Base-by-base conservation (phyloP, 35 echinoderm and acorn worm species). In the Ophiothrix spiculata region DNA sequence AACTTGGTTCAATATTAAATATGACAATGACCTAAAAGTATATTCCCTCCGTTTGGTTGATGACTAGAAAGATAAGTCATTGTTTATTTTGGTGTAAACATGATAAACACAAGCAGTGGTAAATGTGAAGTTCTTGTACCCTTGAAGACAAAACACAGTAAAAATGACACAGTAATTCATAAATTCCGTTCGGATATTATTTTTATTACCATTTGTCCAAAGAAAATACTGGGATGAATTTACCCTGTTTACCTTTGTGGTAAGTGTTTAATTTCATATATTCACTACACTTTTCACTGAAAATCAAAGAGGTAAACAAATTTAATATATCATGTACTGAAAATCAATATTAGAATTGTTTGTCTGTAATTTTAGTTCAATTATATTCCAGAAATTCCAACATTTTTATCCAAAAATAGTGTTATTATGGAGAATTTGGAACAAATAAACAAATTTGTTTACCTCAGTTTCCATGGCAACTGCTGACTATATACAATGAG, bases 1-100 rank as follows among this genome's bases (percentile, higher is more conserved):
- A 4, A 79, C 85, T 32, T 84, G 82, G 82, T 84, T 46, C 33
- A 84, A 84, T 33, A 84, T 84, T 64, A 84, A 42, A 84, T 69
- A 78, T 79, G 85, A 87, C 3, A 25, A 69, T n/a, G 60, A 69
- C 29, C 60, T 28, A 15, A 69, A 69, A 69, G 60, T 69, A n/a
- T 25, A 69, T 25, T 69, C 60, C 3, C 25, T 69, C 16, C 60
- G 60, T 25, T 69, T 69, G 60, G 60, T 69, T 25, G 60, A 69
- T 69, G 60, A 69, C 60, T 69, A 69, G 16, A 69, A n/a, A 69
- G 60, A 69, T 25, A 69, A 69, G 60, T 69, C 60, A 6, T 69
- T 69, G 25, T 69, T 25, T 28, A 69, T 69, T 69, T 69, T 69
- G 19, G 42, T 49, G 42, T 49, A 49, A 49, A 49, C 6, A 10